These are phyloP conservation scores for Lerema accius DNA, from an alignment of 1,140 invertebrate species.

Conservation along the genomic window DNA sequence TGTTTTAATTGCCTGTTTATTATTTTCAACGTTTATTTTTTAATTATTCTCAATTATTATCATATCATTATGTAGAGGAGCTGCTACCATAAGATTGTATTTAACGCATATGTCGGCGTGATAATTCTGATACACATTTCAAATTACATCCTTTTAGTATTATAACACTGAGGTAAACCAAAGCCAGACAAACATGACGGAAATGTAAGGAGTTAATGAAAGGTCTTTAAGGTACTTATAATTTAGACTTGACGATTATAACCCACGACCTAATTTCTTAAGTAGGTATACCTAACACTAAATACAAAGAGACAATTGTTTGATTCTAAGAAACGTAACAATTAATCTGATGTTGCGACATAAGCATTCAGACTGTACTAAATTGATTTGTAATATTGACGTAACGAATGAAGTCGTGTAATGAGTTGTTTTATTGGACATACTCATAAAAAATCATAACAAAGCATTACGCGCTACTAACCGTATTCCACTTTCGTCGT, in stretches of 20 bases:
- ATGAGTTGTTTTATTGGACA: constrained; percentile 36
- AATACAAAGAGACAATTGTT: constrained; percentile 28
- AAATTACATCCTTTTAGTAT: no score
- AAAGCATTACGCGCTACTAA: constrained; percentile 37
- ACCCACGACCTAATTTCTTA: constrained; percentile 15
- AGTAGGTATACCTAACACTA: constrained; percentile 7
- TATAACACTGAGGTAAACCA: no score
- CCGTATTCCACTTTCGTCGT: constrained; percentile 38
- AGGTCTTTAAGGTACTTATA: background rate
- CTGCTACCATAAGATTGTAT: no score
- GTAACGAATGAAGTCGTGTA: constrained; percentile 35
- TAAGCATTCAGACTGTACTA: constrained; percentile 39
- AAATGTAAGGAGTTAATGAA: no score
- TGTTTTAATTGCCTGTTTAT: background rate
- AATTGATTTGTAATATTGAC: constrained; percentile 43
- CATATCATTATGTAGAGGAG: no score
- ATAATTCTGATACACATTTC: no score
- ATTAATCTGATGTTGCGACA: constrained; percentile 41
- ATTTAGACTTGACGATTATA: background rate
- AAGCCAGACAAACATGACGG: no score
- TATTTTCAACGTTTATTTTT: background rate
- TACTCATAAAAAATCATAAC: constrained; percentile 43
- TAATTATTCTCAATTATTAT: no score
- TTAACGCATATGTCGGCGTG: no score
- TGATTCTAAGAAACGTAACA: constrained; percentile 39